Evolutionary conservation across 1,140 invertebrate genomes (phyloP).

Genomic region (Periplaneta americana): DNA sequence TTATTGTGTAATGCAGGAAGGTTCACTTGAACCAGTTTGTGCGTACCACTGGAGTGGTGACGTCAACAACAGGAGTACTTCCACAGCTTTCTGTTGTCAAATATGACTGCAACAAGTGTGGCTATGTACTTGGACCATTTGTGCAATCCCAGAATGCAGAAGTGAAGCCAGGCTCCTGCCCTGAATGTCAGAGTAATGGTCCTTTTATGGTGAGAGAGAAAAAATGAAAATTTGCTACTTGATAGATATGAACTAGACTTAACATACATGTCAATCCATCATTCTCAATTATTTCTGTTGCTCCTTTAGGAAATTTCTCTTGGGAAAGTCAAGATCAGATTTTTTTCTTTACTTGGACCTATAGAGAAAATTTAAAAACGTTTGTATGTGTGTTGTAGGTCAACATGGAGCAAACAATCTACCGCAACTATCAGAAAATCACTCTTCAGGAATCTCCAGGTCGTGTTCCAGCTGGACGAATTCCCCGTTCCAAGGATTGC

Average conservation of each 20-base stretch:
- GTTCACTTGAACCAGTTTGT: conserved; percentile 93
- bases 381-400: conserved; percentile 56
- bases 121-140: conserved; percentile 92
- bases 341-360: too few species aligned
- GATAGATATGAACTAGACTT: too few species aligned
- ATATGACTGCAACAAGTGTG: conserved; percentile 96
- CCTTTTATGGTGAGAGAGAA: conserved; percentile 81
- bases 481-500: conserved; percentile 97
- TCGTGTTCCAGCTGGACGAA: conserved; percentile 88
- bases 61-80: conserved; percentile 89
- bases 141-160: conserved; percentile 90
- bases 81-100: conserved; percentile 95
- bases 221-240: too few species aligned
- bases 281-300: too few species aligned
- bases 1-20: conserved; percentile 53
- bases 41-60: conserved; percentile 94
- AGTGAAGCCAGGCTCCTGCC: conserved; percentile 93
- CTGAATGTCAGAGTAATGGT: conserved; percentile 94
- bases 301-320: too few species aligned
- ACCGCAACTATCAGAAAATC: conserved; percentile 97
- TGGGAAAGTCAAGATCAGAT: too few species aligned
- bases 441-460: conserved; percentile 96
- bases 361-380: too few species aligned
- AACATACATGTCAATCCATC: too few species aligned
- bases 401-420: conserved; percentile 95